Conservation (phyloP, 2,888 invertebrate species). For the Mythimna ferrago region DNA sequence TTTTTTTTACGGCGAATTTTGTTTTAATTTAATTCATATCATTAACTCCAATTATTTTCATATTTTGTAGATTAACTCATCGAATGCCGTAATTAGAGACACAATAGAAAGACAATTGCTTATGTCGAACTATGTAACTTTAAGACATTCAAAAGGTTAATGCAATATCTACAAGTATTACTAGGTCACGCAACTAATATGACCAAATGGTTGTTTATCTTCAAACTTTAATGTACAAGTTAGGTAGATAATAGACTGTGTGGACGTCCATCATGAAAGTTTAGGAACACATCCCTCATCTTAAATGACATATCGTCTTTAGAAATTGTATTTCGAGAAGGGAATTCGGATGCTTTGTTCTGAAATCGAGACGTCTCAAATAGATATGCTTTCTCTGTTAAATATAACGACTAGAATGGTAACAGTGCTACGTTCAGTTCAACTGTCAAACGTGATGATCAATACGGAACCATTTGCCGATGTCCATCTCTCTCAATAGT, state of each 20-base stretch:
- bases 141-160: no score
- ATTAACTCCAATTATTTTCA: slow-evolving; percentile 10
- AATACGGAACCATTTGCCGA: neutral
- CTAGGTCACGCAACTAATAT: slow-evolving; percentile 2
- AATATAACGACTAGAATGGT: slow-evolving; percentile 1
- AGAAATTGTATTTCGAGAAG: slow-evolving; percentile 46
- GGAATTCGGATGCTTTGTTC: slow-evolving; percentile 42
- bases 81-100: no score
- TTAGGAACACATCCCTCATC: slow-evolving; percentile 45
- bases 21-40: neutral
- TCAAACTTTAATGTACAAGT: slow-evolving; percentile 40
- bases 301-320: slow-evolving; percentile 52
- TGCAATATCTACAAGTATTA: slow-evolving; percentile 5
- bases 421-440: neutral
- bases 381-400: slow-evolving; percentile 4
- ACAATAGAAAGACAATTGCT: no score
- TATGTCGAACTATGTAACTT: no score
- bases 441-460: slow-evolving; percentile 14
- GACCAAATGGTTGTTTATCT: slow-evolving; percentile 36
- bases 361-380: slow-evolving; percentile 10
- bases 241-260: slow-evolving; percentile 35
- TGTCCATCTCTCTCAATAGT: neutral
- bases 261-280: slow-evolving; percentile 36
- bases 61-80: no score
- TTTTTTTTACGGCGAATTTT: no score